Conservation (phyloP, 1,140 invertebrate genomes). For the Bombus waltoni region DNA sequence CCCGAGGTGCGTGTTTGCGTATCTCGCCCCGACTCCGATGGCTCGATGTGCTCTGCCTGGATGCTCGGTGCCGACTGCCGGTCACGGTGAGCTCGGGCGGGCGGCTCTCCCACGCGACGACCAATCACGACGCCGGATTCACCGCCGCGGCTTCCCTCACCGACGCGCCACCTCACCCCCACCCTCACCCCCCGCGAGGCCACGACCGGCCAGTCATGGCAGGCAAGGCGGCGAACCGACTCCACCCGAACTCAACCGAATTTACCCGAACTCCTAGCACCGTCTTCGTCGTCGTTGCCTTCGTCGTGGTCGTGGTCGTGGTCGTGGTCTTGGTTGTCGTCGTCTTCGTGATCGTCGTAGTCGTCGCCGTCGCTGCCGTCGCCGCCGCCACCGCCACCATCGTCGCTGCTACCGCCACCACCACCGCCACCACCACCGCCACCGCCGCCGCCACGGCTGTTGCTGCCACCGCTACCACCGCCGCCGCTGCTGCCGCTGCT, state of each 20-base stretch:
- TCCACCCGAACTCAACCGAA: slow-evolving; percentile 59
- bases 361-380: too few species aligned
- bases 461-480: neutral
- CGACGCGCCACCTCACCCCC: slow-evolving; percentile 59
- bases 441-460: neutral
- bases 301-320: too few species aligned
- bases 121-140: slow-evolving; percentile 77
- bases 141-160: slow-evolving; percentile 67
- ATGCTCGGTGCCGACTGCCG: slow-evolving; percentile 79
- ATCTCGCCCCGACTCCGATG: slow-evolving; percentile 49
- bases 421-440: neutral
- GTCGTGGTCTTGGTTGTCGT: accelerated
- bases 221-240: slow-evolving; percentile 74
- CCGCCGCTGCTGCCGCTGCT: too few species aligned
- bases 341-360: too few species aligned
- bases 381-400: neutral
- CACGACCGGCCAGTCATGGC: slow-evolving; percentile 74
- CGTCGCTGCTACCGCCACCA: neutral
- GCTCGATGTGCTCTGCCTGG: slow-evolving; percentile 70
- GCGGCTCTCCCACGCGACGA: slow-evolving; percentile 81
- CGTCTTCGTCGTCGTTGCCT: neutral
- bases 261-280: slow-evolving; percentile 52
- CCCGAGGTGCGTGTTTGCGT: slow-evolving; percentile 60
- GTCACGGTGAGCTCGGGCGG: slow-evolving; percentile 74
- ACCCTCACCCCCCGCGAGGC: slow-evolving; percentile 60